These are phyloP conservation scores for Podarcis lilfordi DNA, from an alignment of 2,797 vertebrate genomes.

Conservation along the genomic window DNA sequence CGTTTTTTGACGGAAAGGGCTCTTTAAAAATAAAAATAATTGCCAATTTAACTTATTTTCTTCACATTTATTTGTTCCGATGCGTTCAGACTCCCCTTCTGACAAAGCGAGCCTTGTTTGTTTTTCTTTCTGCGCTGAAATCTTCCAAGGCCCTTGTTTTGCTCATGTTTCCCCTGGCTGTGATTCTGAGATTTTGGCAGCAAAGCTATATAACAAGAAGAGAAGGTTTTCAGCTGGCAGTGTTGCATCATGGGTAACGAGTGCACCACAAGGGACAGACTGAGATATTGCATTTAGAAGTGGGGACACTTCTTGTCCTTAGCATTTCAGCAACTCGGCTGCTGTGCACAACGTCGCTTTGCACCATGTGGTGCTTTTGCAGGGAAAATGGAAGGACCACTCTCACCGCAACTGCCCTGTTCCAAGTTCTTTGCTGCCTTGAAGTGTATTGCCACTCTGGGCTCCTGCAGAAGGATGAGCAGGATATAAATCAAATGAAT, in stretches of 20 bases:
- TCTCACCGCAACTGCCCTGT: not conserved
- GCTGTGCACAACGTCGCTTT: not conserved
- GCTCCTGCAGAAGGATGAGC: too few species aligned
- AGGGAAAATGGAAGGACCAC: too few species aligned
- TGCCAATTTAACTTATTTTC: too few species aligned
- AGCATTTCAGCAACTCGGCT: not conserved
- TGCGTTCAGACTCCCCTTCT: not conserved
- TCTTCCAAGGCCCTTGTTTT: not conserved
- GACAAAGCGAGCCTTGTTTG: not conserved
- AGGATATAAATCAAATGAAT: too few species aligned
- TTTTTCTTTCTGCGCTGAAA: not conserved
- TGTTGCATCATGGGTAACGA: not conserved
- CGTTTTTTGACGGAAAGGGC: not conserved
- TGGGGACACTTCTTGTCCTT: too few species aligned
- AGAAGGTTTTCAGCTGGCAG: not conserved
- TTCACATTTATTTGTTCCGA: too few species aligned
- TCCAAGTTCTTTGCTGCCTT: too few species aligned
- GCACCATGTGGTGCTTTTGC: not conserved
- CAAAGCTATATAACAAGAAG: too few species aligned
- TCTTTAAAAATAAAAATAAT: not conserved
- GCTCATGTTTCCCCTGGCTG: not conserved
- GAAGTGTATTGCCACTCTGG: too few species aligned
- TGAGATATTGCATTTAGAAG: too few species aligned
- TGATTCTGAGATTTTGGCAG: slow-evolving; percentile 18
- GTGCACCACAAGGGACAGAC: not conserved